Evolutionary conservation across 2,888 invertebrate genomes (phyloP).

Genomic region (Agrochola circellaris): DNA sequence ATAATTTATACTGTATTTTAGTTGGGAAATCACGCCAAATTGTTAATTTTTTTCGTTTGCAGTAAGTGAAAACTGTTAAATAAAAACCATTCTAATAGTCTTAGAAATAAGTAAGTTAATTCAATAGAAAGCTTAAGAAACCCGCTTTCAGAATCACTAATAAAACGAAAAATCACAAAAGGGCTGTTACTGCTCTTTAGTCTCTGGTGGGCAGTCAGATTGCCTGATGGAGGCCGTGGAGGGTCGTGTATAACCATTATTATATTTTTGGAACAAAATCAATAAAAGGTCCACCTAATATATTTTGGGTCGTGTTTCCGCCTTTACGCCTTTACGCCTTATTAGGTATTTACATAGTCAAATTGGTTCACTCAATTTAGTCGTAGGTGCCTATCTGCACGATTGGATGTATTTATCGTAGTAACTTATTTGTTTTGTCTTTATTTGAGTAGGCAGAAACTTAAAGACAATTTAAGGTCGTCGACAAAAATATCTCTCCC

Average conservation of each 20-base stretch:
- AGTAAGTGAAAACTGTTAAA: too few relatives aligned
- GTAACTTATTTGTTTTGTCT: slow-evolving; percentile 12
- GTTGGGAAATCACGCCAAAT: too few relatives aligned
- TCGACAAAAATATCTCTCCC: neutral
- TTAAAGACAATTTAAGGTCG: neutral
- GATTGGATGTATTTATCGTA: slow-evolving; percentile 12
- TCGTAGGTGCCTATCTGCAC: slow-evolving; percentile 30
- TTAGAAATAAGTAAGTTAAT: too few relatives aligned
- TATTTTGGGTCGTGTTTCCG: slow-evolving; percentile 15
- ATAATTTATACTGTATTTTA: too few relatives aligned
- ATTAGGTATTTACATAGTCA: slow-evolving; percentile 6
- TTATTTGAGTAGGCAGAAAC: slow-evolving; percentile 12
- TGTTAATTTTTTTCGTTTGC: too few relatives aligned
- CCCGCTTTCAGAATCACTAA: too few relatives aligned
- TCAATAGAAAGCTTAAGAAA: too few relatives aligned
- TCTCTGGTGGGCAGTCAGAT: too few relatives aligned
- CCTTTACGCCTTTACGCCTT: slow-evolving; percentile 1
- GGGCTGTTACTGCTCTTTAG: too few relatives aligned
- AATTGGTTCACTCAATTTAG: slow-evolving; percentile 31
- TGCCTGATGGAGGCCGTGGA: neutral
- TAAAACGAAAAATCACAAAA: too few relatives aligned
- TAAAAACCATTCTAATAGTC: too few relatives aligned
- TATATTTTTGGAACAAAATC: slow-evolving; percentile 12
- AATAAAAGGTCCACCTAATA: slow-evolving; percentile 10
- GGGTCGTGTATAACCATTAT: neutral